A percentile compares a stretch with the other conserved stretches of the same genome.
Conservation (phyloP, 2,797 vertebrate species). For the Toxotes lorentzi region DNA sequence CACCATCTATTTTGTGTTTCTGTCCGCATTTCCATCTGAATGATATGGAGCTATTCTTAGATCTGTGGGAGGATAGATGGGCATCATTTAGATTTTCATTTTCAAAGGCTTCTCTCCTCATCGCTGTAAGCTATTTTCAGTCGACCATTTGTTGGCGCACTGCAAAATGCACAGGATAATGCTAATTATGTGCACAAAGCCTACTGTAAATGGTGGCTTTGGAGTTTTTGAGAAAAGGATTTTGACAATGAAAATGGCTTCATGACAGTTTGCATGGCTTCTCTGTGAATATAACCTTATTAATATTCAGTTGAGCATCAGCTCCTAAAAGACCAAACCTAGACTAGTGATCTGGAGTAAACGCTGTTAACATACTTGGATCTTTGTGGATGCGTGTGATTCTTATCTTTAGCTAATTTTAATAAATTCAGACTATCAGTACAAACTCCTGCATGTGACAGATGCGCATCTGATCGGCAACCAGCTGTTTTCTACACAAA, state of each 20-base stretch:
- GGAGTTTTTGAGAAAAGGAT: constrained; percentile 54
- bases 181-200: constrained; percentile 76
- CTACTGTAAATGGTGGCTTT: constrained; percentile 68
- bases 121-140: constrained; percentile 75
- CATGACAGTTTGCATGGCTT: constrained; percentile 47
- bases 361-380: constrained; percentile 7
- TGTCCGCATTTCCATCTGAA: constrained; percentile 83
- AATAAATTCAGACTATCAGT: constrained; percentile 7
- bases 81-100: constrained; percentile 80
- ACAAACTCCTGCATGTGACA: constrained; percentile 5
- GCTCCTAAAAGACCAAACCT: constrained; percentile 11
- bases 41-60: constrained; percentile 81
- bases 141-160: constrained; percentile 69
- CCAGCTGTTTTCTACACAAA: constrained; percentile 2
- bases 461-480: constrained; percentile 16
- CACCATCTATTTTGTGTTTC: constrained; percentile 70
- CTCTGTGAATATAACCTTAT: constrained; percentile 38
- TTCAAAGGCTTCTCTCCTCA: constrained; percentile 75
- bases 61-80: constrained; percentile 81
- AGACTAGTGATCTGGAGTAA: not conserved
- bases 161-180: constrained; percentile 67
- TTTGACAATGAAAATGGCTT: constrained; percentile 62
- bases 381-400: constrained; percentile 22
- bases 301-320: constrained; percentile 48
- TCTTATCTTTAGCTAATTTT: constrained; percentile 24